Percentiles rank a stretch among this genome's conserved stretches.
Conservation (phyloP, 2,113 vertebrate genomes). For the Panthera leo region DNA sequence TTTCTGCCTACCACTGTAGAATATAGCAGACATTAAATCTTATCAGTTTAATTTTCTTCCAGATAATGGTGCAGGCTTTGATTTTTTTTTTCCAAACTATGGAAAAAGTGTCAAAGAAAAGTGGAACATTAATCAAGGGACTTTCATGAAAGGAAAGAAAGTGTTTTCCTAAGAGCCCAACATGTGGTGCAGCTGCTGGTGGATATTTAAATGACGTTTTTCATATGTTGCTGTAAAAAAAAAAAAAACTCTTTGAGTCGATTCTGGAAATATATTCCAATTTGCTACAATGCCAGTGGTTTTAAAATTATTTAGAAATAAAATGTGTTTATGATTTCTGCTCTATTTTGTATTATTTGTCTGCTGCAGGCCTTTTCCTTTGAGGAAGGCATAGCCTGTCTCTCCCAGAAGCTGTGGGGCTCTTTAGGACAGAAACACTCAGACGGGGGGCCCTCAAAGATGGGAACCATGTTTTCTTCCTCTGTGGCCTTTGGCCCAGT, state of each 20-base stretch:
- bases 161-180: slow-evolving; percentile 77
- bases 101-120: slow-evolving; percentile 83
- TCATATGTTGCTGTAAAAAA: slow-evolving; percentile 80
- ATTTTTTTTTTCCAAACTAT: slow-evolving; percentile 65
- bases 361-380: slow-evolving; percentile 64
- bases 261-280: slow-evolving; percentile 81
- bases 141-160: slow-evolving; percentile 81
- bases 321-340: slow-evolving; percentile 82
- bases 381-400: slow-evolving; percentile 22
- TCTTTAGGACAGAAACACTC: slow-evolving; percentile 11
- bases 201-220: slow-evolving; percentile 82
- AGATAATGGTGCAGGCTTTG: slow-evolving; percentile 79
- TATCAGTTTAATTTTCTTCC: slow-evolving; percentile 79
- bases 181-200: slow-evolving; percentile 79
- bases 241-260: slow-evolving; percentile 74
- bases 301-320: slow-evolving; percentile 82
- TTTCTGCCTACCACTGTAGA: slow-evolving; percentile 49
- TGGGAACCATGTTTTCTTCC: not conserved
- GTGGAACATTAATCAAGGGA: slow-evolving; percentile 80
- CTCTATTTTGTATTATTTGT: slow-evolving; percentile 75
- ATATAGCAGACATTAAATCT: slow-evolving; percentile 78
- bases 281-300: slow-evolving; percentile 82
- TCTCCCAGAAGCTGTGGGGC: slow-evolving; percentile 45
- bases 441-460: not conserved
- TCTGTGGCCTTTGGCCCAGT: not conserved